Percentiles rank a stretch among this genome's conserved stretches.
Evolutionary conservation across 2,888 invertebrate genomes (phyloP).

Genomic region (Callyntrura guangdongensis): DNA sequence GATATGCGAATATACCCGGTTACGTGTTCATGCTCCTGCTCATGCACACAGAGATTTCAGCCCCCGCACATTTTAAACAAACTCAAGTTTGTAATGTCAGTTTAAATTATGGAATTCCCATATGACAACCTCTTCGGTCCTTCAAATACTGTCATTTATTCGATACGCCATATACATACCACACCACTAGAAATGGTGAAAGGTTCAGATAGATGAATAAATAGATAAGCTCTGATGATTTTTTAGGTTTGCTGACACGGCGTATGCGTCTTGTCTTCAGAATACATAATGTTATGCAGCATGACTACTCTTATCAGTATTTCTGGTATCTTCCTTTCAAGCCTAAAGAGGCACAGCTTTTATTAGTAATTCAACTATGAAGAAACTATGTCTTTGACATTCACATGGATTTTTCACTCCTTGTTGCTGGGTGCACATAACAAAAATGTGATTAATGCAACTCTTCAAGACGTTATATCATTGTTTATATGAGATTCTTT

Average conservation of each 20-base stretch:
- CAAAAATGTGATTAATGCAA: not conserved
- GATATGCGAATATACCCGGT: not conserved
- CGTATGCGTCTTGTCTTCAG: not conserved
- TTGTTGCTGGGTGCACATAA: not conserved
- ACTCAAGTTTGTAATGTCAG: conserved; percentile 25
- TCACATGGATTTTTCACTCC: not conserved
- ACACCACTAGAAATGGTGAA: not conserved
- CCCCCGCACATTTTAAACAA: conserved; percentile 8
- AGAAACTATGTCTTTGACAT: conserved; percentile 29
- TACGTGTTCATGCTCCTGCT: not conserved
- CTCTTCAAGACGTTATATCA: too few relatives aligned
- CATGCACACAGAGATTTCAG: conserved; percentile 4
- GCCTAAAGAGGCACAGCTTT: not conserved
- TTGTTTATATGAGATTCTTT: too few relatives aligned
- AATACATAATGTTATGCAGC: not conserved
- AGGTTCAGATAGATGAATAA: not conserved
- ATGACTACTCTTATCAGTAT: not conserved
- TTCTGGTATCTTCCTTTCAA: not conserved
- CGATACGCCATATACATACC: conserved; percentile 9
- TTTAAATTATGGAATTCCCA: conserved; percentile 49
- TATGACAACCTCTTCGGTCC: conserved; percentile 40
- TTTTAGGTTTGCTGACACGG: conserved; percentile 19
- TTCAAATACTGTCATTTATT: conserved; percentile 35
- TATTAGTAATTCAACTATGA: not conserved
- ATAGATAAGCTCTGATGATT: conserved; percentile 18